Evolutionary conservation across 2,888 invertebrate species (phyloP), one percentile per base, ranked within the genome.

Genomic region (Nemapogon koenigi): DNA sequence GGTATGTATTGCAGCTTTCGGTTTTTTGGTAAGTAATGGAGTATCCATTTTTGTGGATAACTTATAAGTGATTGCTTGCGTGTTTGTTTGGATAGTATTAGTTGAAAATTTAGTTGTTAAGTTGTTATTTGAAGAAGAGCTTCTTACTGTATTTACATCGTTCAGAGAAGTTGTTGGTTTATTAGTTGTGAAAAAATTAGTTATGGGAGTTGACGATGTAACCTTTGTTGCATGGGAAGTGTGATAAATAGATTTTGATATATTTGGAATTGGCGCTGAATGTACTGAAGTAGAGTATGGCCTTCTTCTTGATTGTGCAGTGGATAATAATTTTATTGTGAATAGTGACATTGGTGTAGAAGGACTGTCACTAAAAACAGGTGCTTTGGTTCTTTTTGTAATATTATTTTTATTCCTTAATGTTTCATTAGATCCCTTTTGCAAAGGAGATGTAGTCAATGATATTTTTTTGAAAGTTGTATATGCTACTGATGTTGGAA

Each of bases 401-500:
- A 14, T 19, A 7, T 33, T 33, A 7, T 33, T 18, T 22, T 7
- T 22, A 10, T 7, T 22, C 6, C 10, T 26, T 11, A 27, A 37
- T 14, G 29, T 18, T 14, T 26, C 14, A 25, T 11, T 25, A 10
- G 13, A 57, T 48, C n/a, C 46, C 13, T 32, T 16, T 26, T 56
- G 39, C 37, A 59, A 58, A 2, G 66, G 59, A 11, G 67, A 52
- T 39, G 76, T 68, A 2, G 68, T 69, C 32, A 78, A 51, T 28
- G 70, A 61, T 43, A 78, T 64, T 49, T 72, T 75, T 61, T 70
- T 78, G 42, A 67, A 78, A 4, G 69, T 67, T 4, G 65, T 58
- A 44, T 78, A 75, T 2, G 76, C 72, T 26, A 75, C 64, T 16
- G 78, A 76, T 29, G 78, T 76, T 13, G 78, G 78, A 56, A 78